phyloP scores from a whole-genome alignment of 2,113 vertebrate species.

The Poeciliopsis retropinna region DNA sequence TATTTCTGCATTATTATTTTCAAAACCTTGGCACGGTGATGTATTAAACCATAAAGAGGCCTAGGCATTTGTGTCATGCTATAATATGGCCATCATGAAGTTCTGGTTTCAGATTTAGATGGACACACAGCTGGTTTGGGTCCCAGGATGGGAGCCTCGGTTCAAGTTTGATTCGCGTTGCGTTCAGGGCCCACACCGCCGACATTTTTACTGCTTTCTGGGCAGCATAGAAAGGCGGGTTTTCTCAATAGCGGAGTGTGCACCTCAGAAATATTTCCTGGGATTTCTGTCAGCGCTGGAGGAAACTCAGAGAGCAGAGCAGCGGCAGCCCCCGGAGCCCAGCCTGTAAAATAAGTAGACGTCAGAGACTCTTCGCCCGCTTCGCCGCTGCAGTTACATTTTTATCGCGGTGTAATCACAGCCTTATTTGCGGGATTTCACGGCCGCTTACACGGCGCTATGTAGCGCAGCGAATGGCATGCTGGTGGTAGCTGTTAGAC shows the following conservation, averaged over 20 bases:
- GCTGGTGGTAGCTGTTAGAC: constrained; percentile 60
- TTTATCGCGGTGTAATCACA: constrained; percentile 48
- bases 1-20: neutral
- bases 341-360: constrained; percentile 62
- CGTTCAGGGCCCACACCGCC: constrained; percentile 76
- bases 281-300: constrained; percentile 8
- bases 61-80: neutral
- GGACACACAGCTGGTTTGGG: neutral
- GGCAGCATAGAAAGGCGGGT: neutral
- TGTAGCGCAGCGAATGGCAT: constrained; percentile 28
- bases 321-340: constrained; percentile 25
- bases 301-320: constrained; percentile 19
- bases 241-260: neutral
- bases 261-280: neutral
- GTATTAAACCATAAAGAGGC: neutral
- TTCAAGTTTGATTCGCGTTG: constrained; percentile 15
- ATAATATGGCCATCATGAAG: neutral
- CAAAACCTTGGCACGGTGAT: neutral
- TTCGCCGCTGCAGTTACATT: constrained; percentile 41
- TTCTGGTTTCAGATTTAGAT: neutral
- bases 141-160: constrained; percentile 1
- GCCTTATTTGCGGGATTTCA: constrained; percentile 31
- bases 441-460: neutral
- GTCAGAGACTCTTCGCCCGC: constrained; percentile 71
- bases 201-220: constrained; percentile 46